These are phyloP conservation scores for Poecilia velifera DNA, from an alignment of 2,797 vertebrate genomes.

Conservation along the genomic window DNA sequence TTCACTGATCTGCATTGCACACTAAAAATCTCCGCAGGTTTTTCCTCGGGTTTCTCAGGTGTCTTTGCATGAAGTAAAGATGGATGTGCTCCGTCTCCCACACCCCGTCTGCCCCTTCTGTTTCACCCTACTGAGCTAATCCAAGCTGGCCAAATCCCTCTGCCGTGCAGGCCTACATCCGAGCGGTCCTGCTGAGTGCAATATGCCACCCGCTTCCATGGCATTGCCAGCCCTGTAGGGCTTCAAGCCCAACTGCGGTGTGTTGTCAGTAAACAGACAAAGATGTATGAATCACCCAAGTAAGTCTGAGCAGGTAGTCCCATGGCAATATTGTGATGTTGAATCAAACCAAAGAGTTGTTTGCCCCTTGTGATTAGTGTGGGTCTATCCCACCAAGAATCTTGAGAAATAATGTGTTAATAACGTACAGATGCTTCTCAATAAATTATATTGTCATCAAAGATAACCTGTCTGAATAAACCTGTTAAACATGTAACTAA, in stretches of 20 bases:
- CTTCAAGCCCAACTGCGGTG: conserved; percentile 39
- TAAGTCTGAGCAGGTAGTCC: conserved; percentile 59
- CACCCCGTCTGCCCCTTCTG: conserved; percentile 45
- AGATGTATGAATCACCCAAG: conserved; percentile 72
- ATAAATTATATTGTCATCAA: neutral
- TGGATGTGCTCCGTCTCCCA: conserved; percentile 51
- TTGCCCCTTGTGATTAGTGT: conserved; percentile 44
- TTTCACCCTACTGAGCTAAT: conserved; percentile 70
- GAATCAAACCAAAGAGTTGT: conserved; percentile 56
- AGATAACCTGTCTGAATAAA: neutral
- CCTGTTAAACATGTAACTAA: neutral
- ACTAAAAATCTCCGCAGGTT: conserved; percentile 27
- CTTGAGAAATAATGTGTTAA: conserved; percentile 13
- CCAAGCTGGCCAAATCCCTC: conserved; percentile 73
- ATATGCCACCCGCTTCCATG: conserved; percentile 77
- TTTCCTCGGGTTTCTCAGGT: conserved; percentile 53
- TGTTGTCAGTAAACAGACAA: conserved; percentile 71
- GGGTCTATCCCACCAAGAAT: conserved; percentile 7
- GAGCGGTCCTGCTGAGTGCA: conserved; percentile 75
- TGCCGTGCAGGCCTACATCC: conserved; percentile 52
- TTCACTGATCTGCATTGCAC: conserved; percentile 20
- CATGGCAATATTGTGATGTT: conserved; percentile 56
- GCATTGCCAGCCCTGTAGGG: conserved; percentile 63
- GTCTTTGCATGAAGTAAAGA: conserved; percentile 43
- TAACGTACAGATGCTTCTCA: neutral